phyloP scores from a whole-genome alignment of 2,888 invertebrate species.

The Eurytoma californica region DNA sequence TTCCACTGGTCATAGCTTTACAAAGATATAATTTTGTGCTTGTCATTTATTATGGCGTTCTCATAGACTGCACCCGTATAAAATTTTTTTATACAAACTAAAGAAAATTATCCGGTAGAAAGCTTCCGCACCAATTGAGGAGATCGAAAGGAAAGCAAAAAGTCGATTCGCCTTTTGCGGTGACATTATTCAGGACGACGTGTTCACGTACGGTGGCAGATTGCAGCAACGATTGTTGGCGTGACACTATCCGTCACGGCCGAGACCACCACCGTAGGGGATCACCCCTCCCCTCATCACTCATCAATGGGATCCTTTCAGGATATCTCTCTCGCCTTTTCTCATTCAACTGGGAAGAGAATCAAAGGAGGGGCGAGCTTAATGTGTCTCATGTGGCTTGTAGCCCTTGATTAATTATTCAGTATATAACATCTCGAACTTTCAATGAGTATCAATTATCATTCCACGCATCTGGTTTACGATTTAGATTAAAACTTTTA shows the following conservation, averaged over 20 bases:
- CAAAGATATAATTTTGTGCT: no score
- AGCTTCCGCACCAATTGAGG: conserved; percentile 25
- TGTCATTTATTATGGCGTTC: no score
- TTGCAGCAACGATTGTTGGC: conserved; percentile 36
- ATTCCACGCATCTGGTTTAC: conserved; percentile 44
- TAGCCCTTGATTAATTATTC: conserved; percentile 50
- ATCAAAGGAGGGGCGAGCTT: conserved; percentile 35
- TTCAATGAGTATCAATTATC: not conserved
- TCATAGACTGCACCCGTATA: no score
- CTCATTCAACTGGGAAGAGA: conserved; percentile 4
- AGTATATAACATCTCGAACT: conserved; percentile 28
- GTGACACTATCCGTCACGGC: conserved; percentile 64
- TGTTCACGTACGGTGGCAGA: no score
- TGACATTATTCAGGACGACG: no score
- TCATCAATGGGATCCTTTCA: conserved; percentile 63
- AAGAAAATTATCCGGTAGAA: no score
- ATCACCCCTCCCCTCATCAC: conserved; percentile 70
- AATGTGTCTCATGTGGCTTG: conserved; percentile 62
- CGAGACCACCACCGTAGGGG: conserved; percentile 64
- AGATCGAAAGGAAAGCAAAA: not conserved
- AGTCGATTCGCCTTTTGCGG: no score
- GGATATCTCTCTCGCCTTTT: conserved; percentile 3
- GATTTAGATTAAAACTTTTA: no score
- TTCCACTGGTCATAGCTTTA: no score
- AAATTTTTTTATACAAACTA: no score